Evolutionary conservation across 1,140 invertebrate species (phyloP).

Genomic region (Branchinecta lindahli): DNA sequence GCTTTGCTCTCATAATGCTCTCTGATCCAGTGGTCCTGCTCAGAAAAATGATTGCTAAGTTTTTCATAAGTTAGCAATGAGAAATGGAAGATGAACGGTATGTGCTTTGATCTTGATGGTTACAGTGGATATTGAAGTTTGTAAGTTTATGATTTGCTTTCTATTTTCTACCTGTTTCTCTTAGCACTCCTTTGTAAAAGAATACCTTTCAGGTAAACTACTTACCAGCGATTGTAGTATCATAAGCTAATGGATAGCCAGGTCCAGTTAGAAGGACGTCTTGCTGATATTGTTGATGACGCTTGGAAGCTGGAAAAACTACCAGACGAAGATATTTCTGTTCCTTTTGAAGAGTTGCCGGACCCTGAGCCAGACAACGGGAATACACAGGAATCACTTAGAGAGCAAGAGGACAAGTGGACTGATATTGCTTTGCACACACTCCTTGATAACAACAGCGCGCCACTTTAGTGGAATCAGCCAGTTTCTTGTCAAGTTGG

Average conservation of each 20-base stretch:
- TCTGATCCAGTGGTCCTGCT: no score
- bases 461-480: background rate
- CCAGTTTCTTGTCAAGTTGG: no score
- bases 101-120: no score
- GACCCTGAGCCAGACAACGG: conserved; percentile 87
- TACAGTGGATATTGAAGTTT: no score
- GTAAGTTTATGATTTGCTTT: no score
- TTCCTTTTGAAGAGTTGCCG: conserved; percentile 69
- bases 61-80: no score
- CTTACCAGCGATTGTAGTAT: conserved; percentile 24
- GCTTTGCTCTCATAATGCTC: no score
- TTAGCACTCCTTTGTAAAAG: no score
- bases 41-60: no score
- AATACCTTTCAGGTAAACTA: no score
- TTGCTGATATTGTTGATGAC: conserved; percentile 75
- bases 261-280: conserved; percentile 46
- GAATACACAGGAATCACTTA: conserved; percentile 70
- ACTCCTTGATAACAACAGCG: conserved; percentile 22
- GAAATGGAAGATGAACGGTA: no score
- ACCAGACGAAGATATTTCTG: conserved; percentile 74
- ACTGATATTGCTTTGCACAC: conserved; percentile 54
- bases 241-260: conserved; percentile 40
- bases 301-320: conserved; percentile 71
- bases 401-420: conserved; percentile 82
- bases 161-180: no score